phyloP scores from a whole-genome alignment of 2,113 vertebrate genomes.

The Ceyx melanurus region DNA sequence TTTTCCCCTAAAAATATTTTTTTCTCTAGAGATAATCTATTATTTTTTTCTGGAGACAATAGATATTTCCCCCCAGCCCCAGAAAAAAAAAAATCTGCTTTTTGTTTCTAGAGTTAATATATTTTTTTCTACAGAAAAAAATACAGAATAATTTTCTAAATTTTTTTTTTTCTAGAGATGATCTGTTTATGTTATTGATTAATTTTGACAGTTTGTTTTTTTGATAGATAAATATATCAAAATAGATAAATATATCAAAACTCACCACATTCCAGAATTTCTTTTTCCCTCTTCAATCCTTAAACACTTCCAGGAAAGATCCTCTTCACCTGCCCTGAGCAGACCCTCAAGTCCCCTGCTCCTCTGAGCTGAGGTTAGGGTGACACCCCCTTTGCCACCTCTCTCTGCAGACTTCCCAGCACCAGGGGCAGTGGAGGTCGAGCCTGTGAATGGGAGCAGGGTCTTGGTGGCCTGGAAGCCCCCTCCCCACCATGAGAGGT shows the following conservation, averaged over 20 bases:
- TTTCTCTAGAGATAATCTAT: no score
- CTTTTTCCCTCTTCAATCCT: neutral
- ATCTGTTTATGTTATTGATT: no score
- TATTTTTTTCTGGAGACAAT: no score
- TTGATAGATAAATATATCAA: no score
- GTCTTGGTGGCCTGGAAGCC: constrained; percentile 33
- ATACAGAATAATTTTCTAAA: no score
- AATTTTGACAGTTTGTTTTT: no score
- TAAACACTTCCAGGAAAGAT: neutral
- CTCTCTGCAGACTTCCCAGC: constrained; percentile 26
- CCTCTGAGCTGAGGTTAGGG: accelerated
- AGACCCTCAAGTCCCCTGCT: neutral
- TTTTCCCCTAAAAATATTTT: no score
- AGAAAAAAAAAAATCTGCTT: no score
- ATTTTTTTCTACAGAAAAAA: no score
- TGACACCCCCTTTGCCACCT: accelerated
- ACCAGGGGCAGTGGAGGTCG: neutral
- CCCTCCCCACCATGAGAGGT: neutral
- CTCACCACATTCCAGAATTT: neutral
- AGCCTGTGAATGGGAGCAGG: neutral
- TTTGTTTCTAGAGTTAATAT: no score
- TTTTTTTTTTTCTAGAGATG: no score
- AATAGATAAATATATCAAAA: neutral
- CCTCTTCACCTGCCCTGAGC: accelerated
- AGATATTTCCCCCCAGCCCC: no score